Evolutionary conservation across 2,797 vertebrate species (phyloP).

Genomic region (Philypnodon macrostomus): DNA sequence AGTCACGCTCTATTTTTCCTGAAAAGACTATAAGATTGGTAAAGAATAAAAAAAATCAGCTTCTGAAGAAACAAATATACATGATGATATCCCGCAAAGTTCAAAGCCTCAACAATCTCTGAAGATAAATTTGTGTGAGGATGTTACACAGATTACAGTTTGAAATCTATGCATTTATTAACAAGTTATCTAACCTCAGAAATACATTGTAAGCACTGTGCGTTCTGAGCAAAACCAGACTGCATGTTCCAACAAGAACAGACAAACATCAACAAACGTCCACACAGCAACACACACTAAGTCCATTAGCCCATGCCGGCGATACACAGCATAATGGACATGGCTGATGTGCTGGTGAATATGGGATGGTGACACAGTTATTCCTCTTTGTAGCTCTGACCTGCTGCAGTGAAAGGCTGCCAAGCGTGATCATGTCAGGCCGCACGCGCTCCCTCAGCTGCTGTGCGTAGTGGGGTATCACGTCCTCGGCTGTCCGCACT

Average conservation of each 20-base stretch:
- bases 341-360: constrained; percentile 72
- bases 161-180: constrained; percentile 39
- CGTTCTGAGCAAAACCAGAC: constrained; percentile 24
- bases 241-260: constrained; percentile 11
- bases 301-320: constrained; percentile 75
- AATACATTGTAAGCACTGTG: constrained; percentile 35
- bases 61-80: constrained; percentile 48
- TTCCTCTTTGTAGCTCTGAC: constrained; percentile 84
- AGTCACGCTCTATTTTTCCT: constrained; percentile 72
- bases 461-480: constrained; percentile 76
- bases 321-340: constrained; percentile 70
- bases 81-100: constrained; percentile 58
- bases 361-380: constrained; percentile 76
- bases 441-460: constrained; percentile 83
- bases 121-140: constrained; percentile 49
- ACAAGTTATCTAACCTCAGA: constrained; percentile 43
- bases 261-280: constrained; percentile 31
- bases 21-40: constrained; percentile 54
- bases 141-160: constrained; percentile 39
- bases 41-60: constrained; percentile 48
- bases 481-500: constrained; percentile 64
- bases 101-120: constrained; percentile 43
- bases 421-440: constrained; percentile 86
- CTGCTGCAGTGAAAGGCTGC: constrained; percentile 87
- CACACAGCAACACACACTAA: constrained; percentile 36